Percentiles rank a stretch among this genome's conserved stretches.
These are phyloP conservation scores for Pelochelys cantorii DNA, from an alignment of 2,797 vertebrate genomes.

Conservation along the genomic window DNA sequence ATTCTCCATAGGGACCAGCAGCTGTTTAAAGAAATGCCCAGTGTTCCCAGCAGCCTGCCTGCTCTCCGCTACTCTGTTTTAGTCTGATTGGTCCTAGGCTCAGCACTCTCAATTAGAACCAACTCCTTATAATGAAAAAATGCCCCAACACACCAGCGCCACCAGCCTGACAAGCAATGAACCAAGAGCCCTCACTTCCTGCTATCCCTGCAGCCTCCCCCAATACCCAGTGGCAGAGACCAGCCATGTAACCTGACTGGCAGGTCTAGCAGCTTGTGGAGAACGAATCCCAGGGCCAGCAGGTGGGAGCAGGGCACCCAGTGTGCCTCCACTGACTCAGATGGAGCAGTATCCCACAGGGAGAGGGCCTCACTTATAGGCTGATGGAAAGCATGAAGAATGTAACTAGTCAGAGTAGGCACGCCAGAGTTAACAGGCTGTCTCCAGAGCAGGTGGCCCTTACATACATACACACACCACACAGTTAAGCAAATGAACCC, in stretches of 20 bases:
- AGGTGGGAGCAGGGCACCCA: no score
- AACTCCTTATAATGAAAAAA: neutral
- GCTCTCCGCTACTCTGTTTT: neutral
- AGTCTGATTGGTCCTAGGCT: neutral
- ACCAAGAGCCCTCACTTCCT: neutral
- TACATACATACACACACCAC: neutral
- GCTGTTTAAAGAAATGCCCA: neutral
- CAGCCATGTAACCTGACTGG: no score
- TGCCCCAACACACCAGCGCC: neutral
- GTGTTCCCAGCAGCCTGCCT: neutral
- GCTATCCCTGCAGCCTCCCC: neutral
- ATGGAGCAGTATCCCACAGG: no score
- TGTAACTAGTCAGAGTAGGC: neutral
- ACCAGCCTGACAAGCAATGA: neutral
- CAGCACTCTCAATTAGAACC: neutral
- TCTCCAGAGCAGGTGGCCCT: neutral
- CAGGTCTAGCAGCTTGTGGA: no score
- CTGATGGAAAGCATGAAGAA: neutral
- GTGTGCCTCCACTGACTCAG: no score
- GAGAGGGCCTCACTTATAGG: no score
- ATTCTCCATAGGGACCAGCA: neutral
- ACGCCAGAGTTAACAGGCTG: neutral
- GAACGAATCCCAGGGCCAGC: no score
- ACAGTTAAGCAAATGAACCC: neutral
- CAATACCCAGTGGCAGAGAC: no score